phyloP scores from a whole-genome alignment of 1,140 invertebrate genomes.

The Anadara kagoshimensis region DNA sequence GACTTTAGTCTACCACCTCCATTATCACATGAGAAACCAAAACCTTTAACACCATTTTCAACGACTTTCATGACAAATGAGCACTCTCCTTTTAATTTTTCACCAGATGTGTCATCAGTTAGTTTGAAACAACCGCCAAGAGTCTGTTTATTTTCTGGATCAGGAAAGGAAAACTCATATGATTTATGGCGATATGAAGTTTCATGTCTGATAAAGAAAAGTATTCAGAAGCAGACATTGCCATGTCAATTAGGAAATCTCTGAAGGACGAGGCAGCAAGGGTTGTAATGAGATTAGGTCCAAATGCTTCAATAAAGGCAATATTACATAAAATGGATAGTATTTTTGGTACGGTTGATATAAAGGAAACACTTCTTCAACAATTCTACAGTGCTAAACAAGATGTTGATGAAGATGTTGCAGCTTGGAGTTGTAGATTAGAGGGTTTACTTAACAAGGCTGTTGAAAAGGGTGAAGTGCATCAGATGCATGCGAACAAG shows the following conservation, averaged over 20 bases:
- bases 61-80: too few relatives aligned
- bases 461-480: constrained; percentile 1
- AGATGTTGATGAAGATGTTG: too few relatives aligned
- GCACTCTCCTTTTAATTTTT: too few relatives aligned
- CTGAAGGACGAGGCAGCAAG: constrained; percentile 7
- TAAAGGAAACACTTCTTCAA: constrained; percentile 19
- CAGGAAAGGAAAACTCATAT: neutral
- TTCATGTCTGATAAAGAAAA: constrained; percentile 3
- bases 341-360: constrained; percentile 27
- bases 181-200: constrained; percentile 23
- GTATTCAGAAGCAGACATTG: neutral
- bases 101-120: too few relatives aligned
- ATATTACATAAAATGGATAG: constrained; percentile 32
- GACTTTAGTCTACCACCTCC: too few relatives aligned
- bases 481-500: neutral
- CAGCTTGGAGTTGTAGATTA: too few relatives aligned
- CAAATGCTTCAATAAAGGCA: neutral
- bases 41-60: too few relatives aligned
- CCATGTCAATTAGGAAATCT: neutral
- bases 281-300: constrained; percentile 22
- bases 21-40: too few relatives aligned
- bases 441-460: too few relatives aligned
- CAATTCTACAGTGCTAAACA: too few relatives aligned
- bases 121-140: too few relatives aligned
- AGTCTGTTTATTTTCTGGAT: too few relatives aligned